Base-by-base conservation (phyloP, 2,888 invertebrate species). In the Parnassius smintheus region DNA sequence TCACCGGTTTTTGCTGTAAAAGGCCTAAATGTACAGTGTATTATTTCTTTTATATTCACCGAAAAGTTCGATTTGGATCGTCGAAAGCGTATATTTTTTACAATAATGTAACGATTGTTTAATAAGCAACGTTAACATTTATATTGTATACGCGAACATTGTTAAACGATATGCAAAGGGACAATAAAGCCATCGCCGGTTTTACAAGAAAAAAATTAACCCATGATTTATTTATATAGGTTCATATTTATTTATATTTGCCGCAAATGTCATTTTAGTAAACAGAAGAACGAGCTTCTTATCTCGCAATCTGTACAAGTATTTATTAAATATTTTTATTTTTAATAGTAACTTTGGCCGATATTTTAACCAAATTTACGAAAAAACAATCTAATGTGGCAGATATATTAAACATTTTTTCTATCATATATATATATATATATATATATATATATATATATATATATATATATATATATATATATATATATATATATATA, bases 111-210 rank as follows among this genome's bases (percentile, higher is more conserved):
- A 68, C 66, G 68, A 80, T 77, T 81, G 81, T 86, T 83, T 83
- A 85, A 88, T 88, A 86, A 84, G 81, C 79, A 72, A 78, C 13
- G 81, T 83, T 83, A 18, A 85, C 79, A 80, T 77, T 75, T 35
- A 35, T 0, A 35, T 35, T 35, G 35, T 35, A 3, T 77, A 83
- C 83, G 82, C 81, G 78, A 75, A 80, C 82, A 85, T 86, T 86
- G 83, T 80, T 75, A 75, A 75, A 74, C 75, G 75, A 78, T 79
- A 75, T 75, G 49, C 9, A 13, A 79, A 77, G 78, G 74, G 75
- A 75, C 52, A 46, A 54, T 56, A 56, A 52, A 12, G 46, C 45
- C 51, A 22, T 41, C 18, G 45, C 48, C 10, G 59, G n/a, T 13
- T 8, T 18, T 35, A 35, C 35, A n/a, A 51, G 9, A 51, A 51